Percentiles rank a stretch among this genome's conserved stretches.
These are phyloP conservation scores for Spodoptera littoralis DNA, from an alignment of 2,888 invertebrate genomes.

Conservation along the genomic window DNA sequence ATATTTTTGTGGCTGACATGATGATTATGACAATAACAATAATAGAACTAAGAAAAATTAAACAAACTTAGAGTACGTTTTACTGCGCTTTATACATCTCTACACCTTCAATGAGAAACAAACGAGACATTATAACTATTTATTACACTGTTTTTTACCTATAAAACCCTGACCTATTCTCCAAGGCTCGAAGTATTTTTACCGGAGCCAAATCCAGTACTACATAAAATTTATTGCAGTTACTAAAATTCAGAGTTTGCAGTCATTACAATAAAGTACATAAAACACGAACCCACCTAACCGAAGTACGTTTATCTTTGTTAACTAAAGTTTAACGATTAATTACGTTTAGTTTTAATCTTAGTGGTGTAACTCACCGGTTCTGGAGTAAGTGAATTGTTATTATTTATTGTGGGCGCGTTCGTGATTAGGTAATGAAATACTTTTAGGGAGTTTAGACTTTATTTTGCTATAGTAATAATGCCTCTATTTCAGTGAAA, in stretches of 20 bases:
- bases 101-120: too few species aligned
- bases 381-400: slow-evolving; percentile 31
- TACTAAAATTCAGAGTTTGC: slow-evolving; percentile 35
- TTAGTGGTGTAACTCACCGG: slow-evolving; percentile 42
- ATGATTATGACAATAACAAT: too few species aligned
- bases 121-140: too few species aligned
- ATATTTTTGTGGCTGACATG: too few species aligned
- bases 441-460: too few species aligned
- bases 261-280: slow-evolving; percentile 47
- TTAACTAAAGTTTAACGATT: slow-evolving; percentile 47
- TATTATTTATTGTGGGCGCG: slow-evolving; percentile 21
- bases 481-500: too few species aligned
- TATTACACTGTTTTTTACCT: too few species aligned
- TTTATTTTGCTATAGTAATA: too few species aligned
- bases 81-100: too few species aligned
- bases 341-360: slow-evolving; percentile 53
- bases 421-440: slow-evolving; percentile 8
- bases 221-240: slow-evolving; percentile 47
- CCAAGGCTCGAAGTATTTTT: slow-evolving; percentile 9
- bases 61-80: too few species aligned
- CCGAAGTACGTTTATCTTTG: slow-evolving; percentile 51
- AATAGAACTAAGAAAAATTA: too few species aligned
- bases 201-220: slow-evolving; percentile 10
- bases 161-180: too few species aligned
- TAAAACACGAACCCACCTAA: slow-evolving; percentile 50